A percentile compares a stretch with the other conserved stretches of the same genome.
Evolutionary conservation across 2,888 invertebrate species (phyloP).

Genomic region (Drosophila infuscata): DNA sequence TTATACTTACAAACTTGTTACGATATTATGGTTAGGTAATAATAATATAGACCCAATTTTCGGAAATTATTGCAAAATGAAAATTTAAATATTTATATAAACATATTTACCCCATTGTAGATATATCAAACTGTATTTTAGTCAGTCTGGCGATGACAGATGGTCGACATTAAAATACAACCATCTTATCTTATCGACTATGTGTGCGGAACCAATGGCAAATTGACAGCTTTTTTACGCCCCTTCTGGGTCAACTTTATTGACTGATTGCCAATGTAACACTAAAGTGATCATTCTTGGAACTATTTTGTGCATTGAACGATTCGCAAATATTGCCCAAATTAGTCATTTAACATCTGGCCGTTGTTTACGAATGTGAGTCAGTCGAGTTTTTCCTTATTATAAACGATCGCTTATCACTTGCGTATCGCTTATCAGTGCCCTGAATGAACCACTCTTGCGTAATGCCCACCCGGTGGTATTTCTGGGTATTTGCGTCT

Average conservation of each 20-base stretch:
- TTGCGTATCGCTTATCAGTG: slow-evolving; percentile 15
- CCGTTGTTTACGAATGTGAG: slow-evolving; percentile 25
- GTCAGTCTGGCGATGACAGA: not conserved
- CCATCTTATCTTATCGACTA: slow-evolving; percentile 53
- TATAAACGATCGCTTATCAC: slow-evolving; percentile 18
- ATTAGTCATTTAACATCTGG: slow-evolving; percentile 47
- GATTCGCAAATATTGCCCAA: not conserved
- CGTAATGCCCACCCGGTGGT: not conserved
- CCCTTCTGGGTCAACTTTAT: not conserved
- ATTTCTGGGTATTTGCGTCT: not conserved
- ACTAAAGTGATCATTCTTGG: not conserved
- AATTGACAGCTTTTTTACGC: not conserved
- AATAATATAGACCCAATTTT: not conserved
- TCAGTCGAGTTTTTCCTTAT: slow-evolving; percentile 36
- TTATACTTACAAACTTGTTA: not conserved
- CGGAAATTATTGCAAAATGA: not conserved
- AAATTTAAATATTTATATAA: not conserved
- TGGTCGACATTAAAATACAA: not conserved
- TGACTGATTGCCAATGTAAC: not conserved
- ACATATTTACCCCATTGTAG: not conserved
- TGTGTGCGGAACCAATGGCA: slow-evolving; percentile 31
- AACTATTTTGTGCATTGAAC: slow-evolving; percentile 2
- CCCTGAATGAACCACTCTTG: not conserved
- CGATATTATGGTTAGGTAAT: not conserved
- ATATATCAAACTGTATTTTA: not conserved